Evolutionary conservation across 2,888 invertebrate genomes (phyloP), one percentile per base, ranked within the genome.

Genomic region (Clivina fossor): DNA sequence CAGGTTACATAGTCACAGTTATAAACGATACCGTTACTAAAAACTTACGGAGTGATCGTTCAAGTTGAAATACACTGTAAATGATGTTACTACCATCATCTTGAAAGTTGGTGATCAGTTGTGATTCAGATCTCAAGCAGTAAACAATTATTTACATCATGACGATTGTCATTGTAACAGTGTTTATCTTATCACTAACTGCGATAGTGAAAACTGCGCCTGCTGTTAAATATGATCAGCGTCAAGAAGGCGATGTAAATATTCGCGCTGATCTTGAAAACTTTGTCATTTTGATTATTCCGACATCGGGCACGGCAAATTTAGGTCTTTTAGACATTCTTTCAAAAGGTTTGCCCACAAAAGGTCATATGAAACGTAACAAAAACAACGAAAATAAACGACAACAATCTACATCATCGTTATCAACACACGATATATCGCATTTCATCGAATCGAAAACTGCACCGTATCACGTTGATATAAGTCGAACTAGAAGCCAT

Each of bases 161-260:
- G 4, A 38, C 22, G 30, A 32, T 41, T 16, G 2, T 19, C 22
- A 41, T 22, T 32, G 50, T 13, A 32, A 41, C 35, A 22, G n/a
- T 22, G 20, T 41, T 35, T 30, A 19, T 43, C 13, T 43, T 22
- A 15, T 28, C 24, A 20, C 37, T 38, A n/a, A 11, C 28, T 2
- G 22, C 16, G n/a, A 16, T 38, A 30, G n/a, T 28, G 11, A n/a
- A n/a, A n/a, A 40, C 38, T 9, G 55, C 55, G 1, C 55, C 55
- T n/a, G 47, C 38, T 47, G 55, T 55, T 11, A 55, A 55, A 35
- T 83, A 82, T 74, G 84, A 90, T 69, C 87, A 89, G 67, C 78
- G 87, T 0, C 90, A 90, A 70, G 85, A 88, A 54, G 90, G 90
- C n/a, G 81, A 84, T 2, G 69, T 80, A 59, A 89, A 91, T 71